Conservation (phyloP, 2,888 invertebrate species). For the Linnaemya vulpina region DNA sequence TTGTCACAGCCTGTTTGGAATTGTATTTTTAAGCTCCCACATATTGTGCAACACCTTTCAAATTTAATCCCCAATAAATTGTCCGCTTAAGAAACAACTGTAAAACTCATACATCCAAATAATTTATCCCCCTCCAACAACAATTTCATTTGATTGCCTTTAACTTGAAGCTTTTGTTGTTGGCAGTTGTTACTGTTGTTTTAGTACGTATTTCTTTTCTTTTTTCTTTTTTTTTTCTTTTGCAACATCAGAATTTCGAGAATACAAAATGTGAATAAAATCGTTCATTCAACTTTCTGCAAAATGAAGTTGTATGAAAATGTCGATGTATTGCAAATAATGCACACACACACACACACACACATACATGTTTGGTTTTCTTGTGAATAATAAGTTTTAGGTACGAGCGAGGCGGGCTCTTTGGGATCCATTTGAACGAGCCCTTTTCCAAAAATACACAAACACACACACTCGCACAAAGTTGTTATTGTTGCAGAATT, state of each 20-base stretch:
- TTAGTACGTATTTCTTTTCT: constrained; percentile 28
- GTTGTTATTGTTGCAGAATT: constrained; percentile 38
- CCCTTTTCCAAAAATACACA: constrained; percentile 38
- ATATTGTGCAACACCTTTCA: constrained; percentile 6
- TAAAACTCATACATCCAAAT: constrained; percentile 15
- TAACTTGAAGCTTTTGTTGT: constrained; percentile 34
- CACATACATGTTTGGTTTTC: background rate
- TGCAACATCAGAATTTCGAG: constrained; percentile 42
- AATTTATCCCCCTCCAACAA: background rate
- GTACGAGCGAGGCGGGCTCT: background rate
- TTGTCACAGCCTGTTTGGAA: background rate
- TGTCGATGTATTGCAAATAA: constrained; percentile 1
- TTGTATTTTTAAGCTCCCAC: background rate
- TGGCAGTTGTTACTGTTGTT: constrained; percentile 40
- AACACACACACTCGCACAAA: background rate
- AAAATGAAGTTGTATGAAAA: constrained; percentile 33
- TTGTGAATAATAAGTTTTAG: background rate
- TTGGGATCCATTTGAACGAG: constrained; percentile 31
- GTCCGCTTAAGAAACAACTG: constrained; percentile 22
- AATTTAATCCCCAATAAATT: constrained; percentile 39
- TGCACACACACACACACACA: background rate
- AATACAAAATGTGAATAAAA: constrained; percentile 60
- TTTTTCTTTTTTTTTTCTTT: background rate
- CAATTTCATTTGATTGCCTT: constrained; percentile 44
- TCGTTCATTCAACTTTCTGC: constrained; percentile 71